phyloP scores from a whole-genome alignment of 2,113 vertebrate genomes.

The Trichechus manatus region DNA sequence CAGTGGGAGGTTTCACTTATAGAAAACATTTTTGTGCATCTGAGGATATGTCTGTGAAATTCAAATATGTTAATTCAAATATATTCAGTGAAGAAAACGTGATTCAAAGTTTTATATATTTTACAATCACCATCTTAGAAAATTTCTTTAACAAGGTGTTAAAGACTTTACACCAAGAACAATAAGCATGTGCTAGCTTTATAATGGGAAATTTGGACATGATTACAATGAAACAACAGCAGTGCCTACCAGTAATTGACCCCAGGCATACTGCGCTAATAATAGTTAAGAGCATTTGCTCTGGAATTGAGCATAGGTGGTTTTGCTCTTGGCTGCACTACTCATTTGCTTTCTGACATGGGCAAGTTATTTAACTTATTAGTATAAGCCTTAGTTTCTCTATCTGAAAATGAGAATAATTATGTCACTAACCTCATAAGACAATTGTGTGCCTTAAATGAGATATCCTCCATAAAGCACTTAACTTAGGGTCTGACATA shows the following conservation, averaged over 20 bases:
- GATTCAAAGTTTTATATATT: not conserved
- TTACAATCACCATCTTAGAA: not conserved
- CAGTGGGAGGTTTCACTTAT: not conserved
- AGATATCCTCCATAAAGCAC: not conserved
- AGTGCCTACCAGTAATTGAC: not conserved
- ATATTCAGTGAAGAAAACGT: not conserved
- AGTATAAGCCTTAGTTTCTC: not conserved
- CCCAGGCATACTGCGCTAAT: not conserved
- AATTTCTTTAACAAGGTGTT: conserved; percentile 12
- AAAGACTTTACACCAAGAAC: not conserved
- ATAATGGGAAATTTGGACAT: not conserved
- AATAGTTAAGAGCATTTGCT: not conserved
- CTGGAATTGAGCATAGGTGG: not conserved
- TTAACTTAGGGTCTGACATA: not conserved
- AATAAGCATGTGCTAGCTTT: not conserved
- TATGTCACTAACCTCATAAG: not conserved
- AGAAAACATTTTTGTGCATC: not conserved
- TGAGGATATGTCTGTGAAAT: not conserved
- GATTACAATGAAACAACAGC: not conserved
- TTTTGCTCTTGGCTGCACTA: conserved; percentile 1
- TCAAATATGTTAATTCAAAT: not conserved
- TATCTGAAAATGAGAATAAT: conserved; percentile 17
- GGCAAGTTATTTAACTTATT: not conserved
- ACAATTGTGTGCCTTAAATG: not conserved
- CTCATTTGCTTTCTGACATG: conserved; percentile 20